Percentiles rank a stretch among this genome's conserved stretches.
Evolutionary conservation across 2,113 vertebrate genomes (phyloP).

Genomic region (Propithecus coquereli): DNA sequence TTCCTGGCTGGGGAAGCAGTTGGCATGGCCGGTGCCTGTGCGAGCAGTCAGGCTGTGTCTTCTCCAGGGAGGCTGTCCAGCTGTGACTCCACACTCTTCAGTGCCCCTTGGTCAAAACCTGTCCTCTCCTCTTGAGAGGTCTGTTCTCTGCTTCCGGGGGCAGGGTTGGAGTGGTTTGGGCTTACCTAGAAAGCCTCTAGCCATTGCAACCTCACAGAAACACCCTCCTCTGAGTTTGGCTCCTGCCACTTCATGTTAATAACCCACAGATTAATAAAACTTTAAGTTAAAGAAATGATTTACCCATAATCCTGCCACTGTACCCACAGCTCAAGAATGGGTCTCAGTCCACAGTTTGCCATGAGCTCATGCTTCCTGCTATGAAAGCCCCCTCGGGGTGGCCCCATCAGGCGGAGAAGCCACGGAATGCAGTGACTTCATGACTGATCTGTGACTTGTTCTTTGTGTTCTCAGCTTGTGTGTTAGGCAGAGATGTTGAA

Average conservation of each 20-base stretch:
- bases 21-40: not conserved
- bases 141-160: not conserved
- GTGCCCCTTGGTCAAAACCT: not conserved
- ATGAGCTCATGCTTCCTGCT: slow-evolving; percentile 71
- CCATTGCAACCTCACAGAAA: not conserved
- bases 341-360: slow-evolving; percentile 17
- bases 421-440: slow-evolving; percentile 67
- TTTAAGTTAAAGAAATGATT: not conserved
- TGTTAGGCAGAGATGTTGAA: slow-evolving; percentile 13
- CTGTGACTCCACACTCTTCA: not conserved
- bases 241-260: not conserved
- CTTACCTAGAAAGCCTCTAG: not conserved
- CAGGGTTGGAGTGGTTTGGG: not conserved
- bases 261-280: not conserved
- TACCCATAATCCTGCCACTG: not conserved
- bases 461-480: slow-evolving; percentile 50
- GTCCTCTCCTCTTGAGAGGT: not conserved
- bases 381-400: not conserved
- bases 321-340: slow-evolving; percentile 40
- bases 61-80: not conserved
- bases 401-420: not conserved
- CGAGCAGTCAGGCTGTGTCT: not conserved
- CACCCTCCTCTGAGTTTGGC: not conserved
- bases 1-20: not conserved
- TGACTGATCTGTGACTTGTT: slow-evolving; percentile 1